Conservation (phyloP, 2,113 vertebrate genomes). For the Galbula dea region DNA sequence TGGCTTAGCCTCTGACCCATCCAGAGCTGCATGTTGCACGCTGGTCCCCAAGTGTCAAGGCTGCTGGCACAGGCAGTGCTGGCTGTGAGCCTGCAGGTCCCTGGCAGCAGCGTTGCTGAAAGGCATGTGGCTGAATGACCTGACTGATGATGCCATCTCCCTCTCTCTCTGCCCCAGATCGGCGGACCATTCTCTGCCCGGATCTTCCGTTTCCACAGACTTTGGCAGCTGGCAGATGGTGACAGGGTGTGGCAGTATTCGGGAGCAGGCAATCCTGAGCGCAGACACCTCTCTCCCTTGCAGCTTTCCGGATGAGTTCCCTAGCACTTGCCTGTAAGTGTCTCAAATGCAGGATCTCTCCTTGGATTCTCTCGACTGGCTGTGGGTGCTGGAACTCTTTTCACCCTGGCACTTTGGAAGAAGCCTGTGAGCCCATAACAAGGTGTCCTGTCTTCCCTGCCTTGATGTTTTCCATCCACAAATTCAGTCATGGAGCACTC, state of each 20-base stretch:
- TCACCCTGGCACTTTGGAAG: not conserved
- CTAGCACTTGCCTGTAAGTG: slow-evolving; percentile 91
- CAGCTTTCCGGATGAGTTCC: slow-evolving; percentile 93
- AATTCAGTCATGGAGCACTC: not conserved
- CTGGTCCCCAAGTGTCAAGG: not conserved
- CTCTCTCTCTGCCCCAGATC: slow-evolving; percentile 87
- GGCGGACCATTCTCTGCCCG: slow-evolving; percentile 85
- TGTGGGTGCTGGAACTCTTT: not conserved
- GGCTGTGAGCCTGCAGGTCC: not conserved
- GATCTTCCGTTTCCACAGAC: slow-evolving; percentile 96
- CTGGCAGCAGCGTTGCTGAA: not conserved
- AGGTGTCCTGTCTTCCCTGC: not conserved
- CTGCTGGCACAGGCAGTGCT: not conserved
- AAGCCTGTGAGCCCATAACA: not conserved
- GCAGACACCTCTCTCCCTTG: slow-evolving; percentile 87
- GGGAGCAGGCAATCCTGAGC: slow-evolving; percentile 85
- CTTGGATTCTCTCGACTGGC: not conserved
- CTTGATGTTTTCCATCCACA: not conserved
- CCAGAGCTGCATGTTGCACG: not conserved
- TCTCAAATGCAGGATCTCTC: slow-evolving; percentile 56
- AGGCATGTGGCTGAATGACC: slow-evolving; percentile 46
- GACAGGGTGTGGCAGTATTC: slow-evolving; percentile 96
- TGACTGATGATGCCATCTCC: slow-evolving; percentile 62
- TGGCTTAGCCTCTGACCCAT: not conserved
- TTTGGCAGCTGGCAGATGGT: slow-evolving; percentile 99